Conservation (phyloP, 2,888 invertebrate genomes). For the Timandra comae region DNA sequence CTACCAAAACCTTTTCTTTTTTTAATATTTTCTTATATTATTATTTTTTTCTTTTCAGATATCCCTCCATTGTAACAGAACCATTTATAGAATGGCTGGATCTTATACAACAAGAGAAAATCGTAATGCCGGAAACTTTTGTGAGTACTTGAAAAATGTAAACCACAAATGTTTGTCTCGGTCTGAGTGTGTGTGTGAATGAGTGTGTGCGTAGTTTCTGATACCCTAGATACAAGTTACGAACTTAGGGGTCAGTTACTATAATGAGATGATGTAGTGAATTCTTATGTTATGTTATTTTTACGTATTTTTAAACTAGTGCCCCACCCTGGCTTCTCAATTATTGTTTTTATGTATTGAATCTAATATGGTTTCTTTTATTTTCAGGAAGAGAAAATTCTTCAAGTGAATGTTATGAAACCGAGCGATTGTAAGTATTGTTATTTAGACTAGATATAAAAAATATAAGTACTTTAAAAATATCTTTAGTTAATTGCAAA, state of each 20-base stretch:
- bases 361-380: constrained; percentile 3
- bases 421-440: constrained; percentile 23
- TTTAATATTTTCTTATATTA: background rate
- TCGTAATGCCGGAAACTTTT: constrained; percentile 48
- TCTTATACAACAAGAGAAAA: constrained; percentile 27
- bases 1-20: background rate
- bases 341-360: no score
- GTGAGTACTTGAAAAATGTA: constrained; percentile 48
- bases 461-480: no score
- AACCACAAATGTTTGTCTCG: no score
- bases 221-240: no score
- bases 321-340: no score
- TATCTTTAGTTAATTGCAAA: background rate
- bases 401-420: constrained; percentile 11
- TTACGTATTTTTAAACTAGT: no score
- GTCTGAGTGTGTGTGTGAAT: no score
- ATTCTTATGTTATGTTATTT: no score
- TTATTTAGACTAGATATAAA: no score
- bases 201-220: no score
- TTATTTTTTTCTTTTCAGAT: constrained; percentile 27
- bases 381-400: constrained; percentile 28
- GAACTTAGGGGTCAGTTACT: no score
- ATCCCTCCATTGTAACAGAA: constrained; percentile 32
- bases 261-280: no score
- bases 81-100: constrained; percentile 43